phyloP scores from a whole-genome alignment of 2,888 invertebrate species.

The Oegoconia quadripuncta region DNA sequence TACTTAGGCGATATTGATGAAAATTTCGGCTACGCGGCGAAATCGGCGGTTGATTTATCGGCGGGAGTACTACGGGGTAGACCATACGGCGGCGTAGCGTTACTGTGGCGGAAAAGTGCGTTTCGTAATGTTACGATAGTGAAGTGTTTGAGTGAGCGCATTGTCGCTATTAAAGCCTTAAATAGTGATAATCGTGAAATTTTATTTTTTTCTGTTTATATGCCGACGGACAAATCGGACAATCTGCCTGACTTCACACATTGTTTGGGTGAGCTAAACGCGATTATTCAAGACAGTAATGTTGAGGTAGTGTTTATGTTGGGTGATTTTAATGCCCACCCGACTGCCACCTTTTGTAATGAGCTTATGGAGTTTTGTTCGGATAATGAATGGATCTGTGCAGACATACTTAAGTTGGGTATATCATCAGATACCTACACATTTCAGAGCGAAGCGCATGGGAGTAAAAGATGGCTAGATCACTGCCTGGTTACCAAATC shows the following conservation, averaged over 20 bases:
- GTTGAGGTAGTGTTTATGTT: neutral
- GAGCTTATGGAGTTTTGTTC: slow-evolving; percentile 19
- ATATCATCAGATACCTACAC: slow-evolving; percentile 16
- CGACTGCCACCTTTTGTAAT: slow-evolving; percentile 15
- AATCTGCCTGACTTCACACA: slow-evolving; percentile 7
- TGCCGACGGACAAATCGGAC: neutral
- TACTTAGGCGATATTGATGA: neutral
- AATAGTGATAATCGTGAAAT: neutral
- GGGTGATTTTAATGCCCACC: slow-evolving; percentile 28
- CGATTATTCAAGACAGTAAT: neutral
- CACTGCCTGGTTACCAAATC: neutral
- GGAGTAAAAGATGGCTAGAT: neutral
- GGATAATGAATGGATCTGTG: slow-evolving; percentile 23
- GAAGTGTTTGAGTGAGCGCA: neutral
- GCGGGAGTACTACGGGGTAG: slow-evolving; percentile 11
- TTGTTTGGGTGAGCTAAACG: slow-evolving; percentile 1
- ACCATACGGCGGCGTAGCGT: slow-evolving; percentile 15
- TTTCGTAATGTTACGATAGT: neutral
- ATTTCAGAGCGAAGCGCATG: slow-evolving; percentile 21
- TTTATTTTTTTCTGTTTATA: slow-evolving; percentile 2
- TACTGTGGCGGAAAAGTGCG: slow-evolving; percentile 11
- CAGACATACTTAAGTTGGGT: slow-evolving; percentile 15
- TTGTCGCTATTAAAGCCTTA: neutral
- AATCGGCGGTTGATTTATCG: slow-evolving; percentile 12
- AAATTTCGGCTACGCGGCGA: slow-evolving; percentile 3